These are phyloP conservation scores for Galerucella nymphaeae DNA, from an alignment of 2,888 invertebrate species.

Conservation along the genomic window DNA sequence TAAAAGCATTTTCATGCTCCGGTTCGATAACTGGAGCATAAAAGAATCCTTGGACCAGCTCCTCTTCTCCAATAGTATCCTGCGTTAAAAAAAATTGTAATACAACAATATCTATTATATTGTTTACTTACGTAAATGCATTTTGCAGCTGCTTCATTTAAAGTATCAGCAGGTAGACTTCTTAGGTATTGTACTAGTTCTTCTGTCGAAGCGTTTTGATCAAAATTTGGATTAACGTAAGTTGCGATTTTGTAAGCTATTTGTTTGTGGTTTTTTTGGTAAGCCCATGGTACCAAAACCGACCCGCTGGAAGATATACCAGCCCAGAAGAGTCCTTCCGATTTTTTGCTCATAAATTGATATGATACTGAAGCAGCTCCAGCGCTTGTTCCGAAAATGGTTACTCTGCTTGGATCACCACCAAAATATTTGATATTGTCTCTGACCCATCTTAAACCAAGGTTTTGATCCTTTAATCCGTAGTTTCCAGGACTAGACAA, in stretches of 20 bases:
- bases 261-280: conserved; percentile 42
- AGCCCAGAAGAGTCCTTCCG: conserved; percentile 41
- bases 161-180: conserved; percentile 29
- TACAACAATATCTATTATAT: too few species aligned
- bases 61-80: conserved; percentile 41
- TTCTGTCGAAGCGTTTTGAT: conserved; percentile 11
- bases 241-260: conserved; percentile 25
- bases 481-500: conserved; percentile 44
- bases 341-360: conserved; percentile 25
- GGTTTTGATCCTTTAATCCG: conserved; percentile 45
- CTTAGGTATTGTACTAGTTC: conserved; percentile 40
- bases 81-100: conserved; percentile 2
- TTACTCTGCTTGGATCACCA: conserved; percentile 31
- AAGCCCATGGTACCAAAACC: conserved; percentile 47
- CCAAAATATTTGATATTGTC: conserved; percentile 34
- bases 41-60: conserved; percentile 47
- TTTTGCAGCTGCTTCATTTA: conserved; percentile 29
- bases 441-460: conserved; percentile 40
- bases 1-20: conserved; percentile 46
- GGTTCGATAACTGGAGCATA: conserved; percentile 48
- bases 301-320: conserved; percentile 50
- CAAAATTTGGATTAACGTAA: conserved; percentile 13
- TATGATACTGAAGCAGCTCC: conserved; percentile 23
- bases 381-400: conserved; percentile 34
- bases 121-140: conserved; percentile 14